These are phyloP conservation scores for Scaptomyza cyrtandrae DNA, from an alignment of 2,888 invertebrate genomes.

Conservation along the genomic window DNA sequence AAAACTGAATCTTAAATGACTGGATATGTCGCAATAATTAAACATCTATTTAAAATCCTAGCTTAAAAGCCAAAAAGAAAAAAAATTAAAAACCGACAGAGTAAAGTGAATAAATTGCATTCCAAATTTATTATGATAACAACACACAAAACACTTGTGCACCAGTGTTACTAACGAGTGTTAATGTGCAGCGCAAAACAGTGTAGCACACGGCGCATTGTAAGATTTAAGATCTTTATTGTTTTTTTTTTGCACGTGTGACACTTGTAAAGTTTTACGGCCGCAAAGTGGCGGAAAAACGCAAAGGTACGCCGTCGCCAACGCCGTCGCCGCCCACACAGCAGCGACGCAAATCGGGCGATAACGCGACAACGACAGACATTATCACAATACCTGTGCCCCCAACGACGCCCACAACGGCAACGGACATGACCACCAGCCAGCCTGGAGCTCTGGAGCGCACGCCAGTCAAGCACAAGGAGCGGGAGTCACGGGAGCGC, in stretches of 20 bases:
- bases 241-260: conserved; percentile 31
- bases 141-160: conserved; percentile 5
- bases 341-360: conserved; percentile 73
- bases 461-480: conserved; percentile 54
- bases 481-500: conserved; percentile 33
- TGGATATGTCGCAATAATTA: neutral
- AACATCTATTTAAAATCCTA: neutral
- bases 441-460: conserved; percentile 49
- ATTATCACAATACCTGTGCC: conserved; percentile 7
- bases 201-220: neutral
- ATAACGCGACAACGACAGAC: conserved; percentile 36
- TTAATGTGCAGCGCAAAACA: neutral
- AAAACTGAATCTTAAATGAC: neutral
- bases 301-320: conserved; percentile 83
- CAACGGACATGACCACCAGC: conserved; percentile 62
- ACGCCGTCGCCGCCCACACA: conserved; percentile 77
- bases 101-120: conserved; percentile 7
- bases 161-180: conserved; percentile 16
- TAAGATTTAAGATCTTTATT: neutral
- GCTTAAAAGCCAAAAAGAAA: neutral
- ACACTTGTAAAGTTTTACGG: conserved; percentile 36
- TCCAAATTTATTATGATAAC: conserved; percentile 14
- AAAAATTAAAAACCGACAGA: no score
- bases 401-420: conserved; percentile 26
- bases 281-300: conserved; percentile 84